phyloP scores from a whole-genome alignment of 1,140 invertebrate genomes.

The Sweltsa coloradensis region DNA sequence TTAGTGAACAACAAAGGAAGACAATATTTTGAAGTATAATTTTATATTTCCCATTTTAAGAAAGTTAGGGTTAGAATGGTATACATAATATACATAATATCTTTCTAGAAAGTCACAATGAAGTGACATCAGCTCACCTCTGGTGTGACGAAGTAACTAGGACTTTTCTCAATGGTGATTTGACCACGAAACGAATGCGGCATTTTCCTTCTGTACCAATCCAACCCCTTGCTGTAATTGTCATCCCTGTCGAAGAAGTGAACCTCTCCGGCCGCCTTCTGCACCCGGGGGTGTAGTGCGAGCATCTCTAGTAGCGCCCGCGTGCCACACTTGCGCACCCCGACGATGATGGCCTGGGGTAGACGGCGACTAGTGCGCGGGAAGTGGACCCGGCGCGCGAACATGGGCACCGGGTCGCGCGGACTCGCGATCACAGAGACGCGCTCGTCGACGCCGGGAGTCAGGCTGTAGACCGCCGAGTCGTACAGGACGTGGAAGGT shows the following conservation, averaged over 20 bases:
- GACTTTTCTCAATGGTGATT: slow-evolving; percentile 94
- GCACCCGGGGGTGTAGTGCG: slow-evolving; percentile 81
- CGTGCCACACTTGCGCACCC: slow-evolving; percentile 88
- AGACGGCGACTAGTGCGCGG: slow-evolving; percentile 38
- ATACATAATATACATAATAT: no score
- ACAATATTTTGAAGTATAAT: no score
- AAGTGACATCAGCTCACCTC: slow-evolving; percentile 54
- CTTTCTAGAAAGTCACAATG: neutral
- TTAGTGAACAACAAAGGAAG: no score
- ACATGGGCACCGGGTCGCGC: slow-evolving; percentile 6
- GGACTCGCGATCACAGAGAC: neutral
- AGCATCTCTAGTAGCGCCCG: slow-evolving; percentile 89
- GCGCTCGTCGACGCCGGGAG: neutral
- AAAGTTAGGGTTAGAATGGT: no score
- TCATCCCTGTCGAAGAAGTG: slow-evolving; percentile 90
- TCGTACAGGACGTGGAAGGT: slow-evolving; percentile 72
- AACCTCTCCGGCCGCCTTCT: slow-evolving; percentile 84
- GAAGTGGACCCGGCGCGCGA: slow-evolving; percentile 33
- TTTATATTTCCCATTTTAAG: no score
- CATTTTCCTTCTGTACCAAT: slow-evolving; percentile 91
- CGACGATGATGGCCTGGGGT: slow-evolving; percentile 80
- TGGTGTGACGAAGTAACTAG: slow-evolving; percentile 93
- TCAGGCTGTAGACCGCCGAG: slow-evolving; percentile 62
- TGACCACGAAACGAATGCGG: slow-evolving; percentile 78
- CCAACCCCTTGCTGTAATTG: slow-evolving; percentile 78